phyloP scores from a whole-genome alignment of 2,797 vertebrate genomes.

The Dermochelys coriacea region DNA sequence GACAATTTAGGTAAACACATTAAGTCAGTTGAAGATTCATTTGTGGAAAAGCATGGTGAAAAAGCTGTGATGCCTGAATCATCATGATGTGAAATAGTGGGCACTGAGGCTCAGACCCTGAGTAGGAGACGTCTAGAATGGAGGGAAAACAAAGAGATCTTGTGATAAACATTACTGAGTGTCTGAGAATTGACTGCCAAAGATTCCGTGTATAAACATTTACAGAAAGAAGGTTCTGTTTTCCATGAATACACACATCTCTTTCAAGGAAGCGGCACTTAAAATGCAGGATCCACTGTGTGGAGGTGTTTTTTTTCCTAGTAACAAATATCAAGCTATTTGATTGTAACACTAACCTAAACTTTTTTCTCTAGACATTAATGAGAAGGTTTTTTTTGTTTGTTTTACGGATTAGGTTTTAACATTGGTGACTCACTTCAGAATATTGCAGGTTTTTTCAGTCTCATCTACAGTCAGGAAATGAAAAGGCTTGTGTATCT shows the following conservation, averaged over 20 bases:
- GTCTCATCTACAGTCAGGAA: conserved; percentile 50
- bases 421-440: conserved; percentile 35
- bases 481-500: conserved; percentile 36
- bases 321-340: neutral
- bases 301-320: neutral
- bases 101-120: neutral
- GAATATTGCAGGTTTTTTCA: conserved; percentile 28
- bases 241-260: neutral
- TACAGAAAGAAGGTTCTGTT: conserved; percentile 10
- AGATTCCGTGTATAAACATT: conserved; percentile 22
- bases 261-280: conserved; percentile 7
- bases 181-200: conserved; percentile 31
- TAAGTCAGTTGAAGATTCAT: conserved; percentile 30
- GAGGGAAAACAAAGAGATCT: conserved; percentile 38
- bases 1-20: conserved; percentile 11
- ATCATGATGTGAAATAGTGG: neutral
- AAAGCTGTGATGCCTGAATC: conserved; percentile 27
- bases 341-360: neutral
- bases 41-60: conserved; percentile 10
- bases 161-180: conserved; percentile 31
- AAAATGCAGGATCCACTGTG: conserved; percentile 7
- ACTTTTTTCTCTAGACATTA: conserved; percentile 31
- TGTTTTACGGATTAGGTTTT: conserved; percentile 7
- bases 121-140: conserved; percentile 12
- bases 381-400: conserved; percentile 2